phyloP scores from a whole-genome alignment of 37 sponge, comb jelly and placozoan species.

The Crambe crambe region DNA sequence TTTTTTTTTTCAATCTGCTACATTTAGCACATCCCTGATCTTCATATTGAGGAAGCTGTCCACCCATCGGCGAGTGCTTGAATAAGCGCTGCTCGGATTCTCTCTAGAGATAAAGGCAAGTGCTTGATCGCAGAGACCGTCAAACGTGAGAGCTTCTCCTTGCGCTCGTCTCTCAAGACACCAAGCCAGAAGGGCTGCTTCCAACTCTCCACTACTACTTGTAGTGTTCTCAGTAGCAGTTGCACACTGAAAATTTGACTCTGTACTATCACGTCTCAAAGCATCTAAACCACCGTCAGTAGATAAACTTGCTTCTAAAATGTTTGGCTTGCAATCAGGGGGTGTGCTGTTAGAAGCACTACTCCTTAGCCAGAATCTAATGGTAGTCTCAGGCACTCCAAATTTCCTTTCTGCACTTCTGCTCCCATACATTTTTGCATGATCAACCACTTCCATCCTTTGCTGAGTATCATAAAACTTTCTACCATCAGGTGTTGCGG shows the following conservation, averaged over 20 bases:
- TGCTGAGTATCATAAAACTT: not conserved
- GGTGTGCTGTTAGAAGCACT: too few species aligned
- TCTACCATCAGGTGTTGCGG: not conserved
- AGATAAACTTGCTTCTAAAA: too few species aligned
- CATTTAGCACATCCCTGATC: not conserved
- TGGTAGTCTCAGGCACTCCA: conserved; percentile 6
- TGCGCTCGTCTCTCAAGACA: not conserved
- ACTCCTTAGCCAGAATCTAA: conserved; percentile 1
- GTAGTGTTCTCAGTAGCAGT: too few species aligned
- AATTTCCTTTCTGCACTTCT: conserved; percentile 2
- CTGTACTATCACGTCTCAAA: not conserved
- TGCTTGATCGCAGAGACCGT: conserved; percentile 5
- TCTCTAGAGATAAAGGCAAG: not conserved
- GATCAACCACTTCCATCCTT: not conserved
- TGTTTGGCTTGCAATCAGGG: not conserved
- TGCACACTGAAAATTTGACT: too few species aligned
- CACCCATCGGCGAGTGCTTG: conserved; percentile 9
- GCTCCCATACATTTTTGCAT: conserved; percentile 1
- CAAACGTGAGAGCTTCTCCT: conserved; percentile 7
- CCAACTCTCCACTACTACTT: not conserved
- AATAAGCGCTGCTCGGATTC: conserved; percentile 3
- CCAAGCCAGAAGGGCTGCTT: not conserved
- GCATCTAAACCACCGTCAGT: not conserved
- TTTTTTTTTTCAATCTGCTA: too few species aligned
- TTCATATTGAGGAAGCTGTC: not conserved